Percentiles rank a stretch among this genome's conserved stretches.
phyloP scores from a whole-genome alignment of 1,140 invertebrate species.

The Maconellicoccus hirsutus region DNA sequence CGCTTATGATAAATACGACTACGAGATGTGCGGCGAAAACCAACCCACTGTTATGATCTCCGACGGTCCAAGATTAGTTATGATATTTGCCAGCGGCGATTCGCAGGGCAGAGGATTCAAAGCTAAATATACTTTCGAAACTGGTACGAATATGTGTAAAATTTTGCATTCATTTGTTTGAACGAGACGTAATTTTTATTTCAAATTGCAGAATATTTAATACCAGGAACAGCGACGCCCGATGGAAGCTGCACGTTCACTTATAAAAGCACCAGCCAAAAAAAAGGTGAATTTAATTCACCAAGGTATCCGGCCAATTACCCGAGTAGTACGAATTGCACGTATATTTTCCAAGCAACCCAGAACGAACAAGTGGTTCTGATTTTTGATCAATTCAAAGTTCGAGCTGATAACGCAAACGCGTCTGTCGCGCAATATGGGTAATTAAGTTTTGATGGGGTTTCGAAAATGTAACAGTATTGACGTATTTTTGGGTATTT shows the following conservation, averaged over 20 bases:
- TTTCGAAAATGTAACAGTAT: too few relatives aligned
- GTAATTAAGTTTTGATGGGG: constrained; percentile 34
- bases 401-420: constrained; percentile 52
- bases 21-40: constrained; percentile 71
- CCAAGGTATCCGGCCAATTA: constrained; percentile 92
- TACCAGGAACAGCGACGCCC: constrained; percentile 86
- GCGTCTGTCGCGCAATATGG: constrained; percentile 43
- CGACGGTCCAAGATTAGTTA: constrained; percentile 81
- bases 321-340: constrained; percentile 84
- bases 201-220: constrained; percentile 60
- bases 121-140: constrained; percentile 79
- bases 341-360: constrained; percentile 72
- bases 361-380: constrained; percentile 83
- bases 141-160: constrained; percentile 43
- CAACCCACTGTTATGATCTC: constrained; percentile 56
- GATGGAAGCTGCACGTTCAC: constrained; percentile 82
- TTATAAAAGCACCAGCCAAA: constrained; percentile 72
- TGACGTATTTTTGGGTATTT: background rate
- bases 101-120: constrained; percentile 82
- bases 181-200: background rate
- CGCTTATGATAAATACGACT: constrained; percentile 83
- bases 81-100: constrained; percentile 86
- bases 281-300: constrained; percentile 85
- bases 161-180: background rate
- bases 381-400: constrained; percentile 86